Percentiles rank a stretch among this genome's conserved stretches.
phyloP scores from a whole-genome alignment of 2,797 vertebrate genomes.

The Odontamblyopus lacepedii region DNA sequence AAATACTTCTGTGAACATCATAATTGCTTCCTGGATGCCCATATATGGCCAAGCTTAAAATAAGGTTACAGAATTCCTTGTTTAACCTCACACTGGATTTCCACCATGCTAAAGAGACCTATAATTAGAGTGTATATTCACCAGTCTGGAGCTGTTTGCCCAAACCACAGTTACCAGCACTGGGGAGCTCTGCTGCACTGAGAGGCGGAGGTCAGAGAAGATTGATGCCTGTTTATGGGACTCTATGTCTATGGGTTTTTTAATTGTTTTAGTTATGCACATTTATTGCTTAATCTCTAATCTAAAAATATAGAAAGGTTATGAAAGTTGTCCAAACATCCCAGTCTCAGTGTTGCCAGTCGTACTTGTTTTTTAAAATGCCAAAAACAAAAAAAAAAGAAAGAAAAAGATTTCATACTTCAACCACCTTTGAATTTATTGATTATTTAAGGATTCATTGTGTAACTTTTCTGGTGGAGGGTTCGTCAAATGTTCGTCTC shows the following conservation, averaged over 20 bases:
- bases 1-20: slow-evolving; percentile 24
- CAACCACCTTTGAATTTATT: no score
- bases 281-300: not conserved
- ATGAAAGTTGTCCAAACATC: not conserved
- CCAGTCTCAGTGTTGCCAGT: no score
- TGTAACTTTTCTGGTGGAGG: no score
- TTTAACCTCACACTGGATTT: slow-evolving; percentile 66
- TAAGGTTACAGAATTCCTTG: slow-evolving; percentile 60
- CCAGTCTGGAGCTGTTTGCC: slow-evolving; percentile 59
- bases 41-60: slow-evolving; percentile 65
- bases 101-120: slow-evolving; percentile 57
- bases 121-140: slow-evolving; percentile 74
- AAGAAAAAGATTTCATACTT: no score
- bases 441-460: no score
- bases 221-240: slow-evolving; percentile 56
- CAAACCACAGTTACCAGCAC: slow-evolving; percentile 60
- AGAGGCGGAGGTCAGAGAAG: slow-evolving; percentile 48
- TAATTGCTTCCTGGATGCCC: slow-evolving; percentile 67
- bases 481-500: no score
- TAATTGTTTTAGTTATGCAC: slow-evolving; percentile 2
- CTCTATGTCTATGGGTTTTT: slow-evolving; percentile 23
- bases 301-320: not conserved
- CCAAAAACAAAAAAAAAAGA: no score
- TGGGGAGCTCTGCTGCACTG: slow-evolving; percentile 36
- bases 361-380: no score